Evolutionary conservation across 1,140 invertebrate genomes (phyloP), one percentile per base, ranked within the genome.

Genomic region (Papilio dardanus): DNA sequence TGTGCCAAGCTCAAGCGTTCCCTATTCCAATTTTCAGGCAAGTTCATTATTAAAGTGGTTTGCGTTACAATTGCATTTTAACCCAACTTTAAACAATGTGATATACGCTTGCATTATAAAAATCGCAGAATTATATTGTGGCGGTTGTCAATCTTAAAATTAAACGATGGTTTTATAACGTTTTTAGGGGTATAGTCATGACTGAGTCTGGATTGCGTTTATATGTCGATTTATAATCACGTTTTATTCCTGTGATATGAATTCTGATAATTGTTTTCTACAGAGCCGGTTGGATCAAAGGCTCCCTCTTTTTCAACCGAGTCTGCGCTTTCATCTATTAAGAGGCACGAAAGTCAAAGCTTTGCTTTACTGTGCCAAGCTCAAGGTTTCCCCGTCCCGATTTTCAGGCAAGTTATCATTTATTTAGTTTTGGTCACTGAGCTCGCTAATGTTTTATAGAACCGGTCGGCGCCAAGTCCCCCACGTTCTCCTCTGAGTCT

Each of bases 281-380:
- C 92, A 96, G 96, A 96, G 92, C 96, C 96, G 66, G 94, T 96
- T 77, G 95, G 95, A 84, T 94, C 93, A 76, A 95, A 95, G 88
- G 93, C 95, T 86, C 95, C 95, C 28, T 94, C 94, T 81, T 95
- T 96, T 88, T 95, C 95, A n/a, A 94, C 94, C 82, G 93, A 95
- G 75, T 94, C 94, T 69, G 89, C 87, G 77, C 86, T 93, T 78
- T 93, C 92, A 69, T 92, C 90, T 80, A 89, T 95, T 86, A 94
- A 94, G 81, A 93, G 94, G 76, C 83, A 90, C 79, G 88, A 89
- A 84, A 92, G 82, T 78, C 90, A 93, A 93, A 94, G 89, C 84
- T 96, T 96, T 91, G 95, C 94, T 19, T 87, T 97, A 67, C 91
- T 96, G 4, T 97, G 96, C 84, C 96, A 95, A 88, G 96, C 96